Conservation (phyloP, 2,888 invertebrate species). For the Ferdinandea cuprea region DNA sequence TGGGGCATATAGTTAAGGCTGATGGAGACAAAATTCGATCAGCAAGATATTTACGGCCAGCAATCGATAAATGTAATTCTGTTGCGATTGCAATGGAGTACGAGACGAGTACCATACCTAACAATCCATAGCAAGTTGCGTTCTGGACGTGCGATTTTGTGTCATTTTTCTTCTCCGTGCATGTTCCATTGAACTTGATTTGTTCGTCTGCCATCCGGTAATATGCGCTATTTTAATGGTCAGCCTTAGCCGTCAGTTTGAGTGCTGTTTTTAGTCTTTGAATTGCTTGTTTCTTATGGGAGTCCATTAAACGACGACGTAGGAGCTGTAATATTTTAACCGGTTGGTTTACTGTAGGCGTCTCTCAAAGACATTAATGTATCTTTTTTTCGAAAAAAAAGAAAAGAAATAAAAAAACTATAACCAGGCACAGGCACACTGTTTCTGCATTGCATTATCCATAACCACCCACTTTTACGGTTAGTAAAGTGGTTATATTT, state of each 20-base stretch:
- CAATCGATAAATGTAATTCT: conserved; percentile 29
- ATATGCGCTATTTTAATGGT: conserved; percentile 47
- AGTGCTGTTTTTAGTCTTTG: conserved; percentile 13
- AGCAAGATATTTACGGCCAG: conserved; percentile 40
- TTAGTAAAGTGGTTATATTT: conserved; percentile 39
- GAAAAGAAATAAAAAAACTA: conserved; percentile 4
- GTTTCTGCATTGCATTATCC: conserved; percentile 47
- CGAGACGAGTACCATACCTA: neutral
- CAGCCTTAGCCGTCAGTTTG: conserved; percentile 12
- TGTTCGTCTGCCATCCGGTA: conserved; percentile 27
- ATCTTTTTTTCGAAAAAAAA: conserved; percentile 20
- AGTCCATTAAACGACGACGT: conserved; percentile 19
- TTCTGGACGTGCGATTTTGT: conserved; percentile 27
- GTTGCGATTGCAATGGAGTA: conserved; percentile 13
- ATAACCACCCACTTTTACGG: conserved; percentile 67
- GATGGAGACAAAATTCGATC: conserved; percentile 33
- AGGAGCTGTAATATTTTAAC: conserved; percentile 33
- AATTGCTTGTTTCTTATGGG: conserved; percentile 33
- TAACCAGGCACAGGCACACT: conserved; percentile 34
- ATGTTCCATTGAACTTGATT: conserved; percentile 71
- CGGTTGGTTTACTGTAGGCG: conserved; percentile 67
- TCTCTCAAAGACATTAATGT: conserved; percentile 20
- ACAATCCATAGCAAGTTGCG: conserved; percentile 8
- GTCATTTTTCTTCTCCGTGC: conserved; percentile 16
- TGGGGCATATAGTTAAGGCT: neutral